A percentile compares a stretch with the other conserved stretches of the same genome.
These are phyloP conservation scores for Siniperca knerii DNA, from an alignment of 2,113 vertebrate genomes.

Conservation along the genomic window DNA sequence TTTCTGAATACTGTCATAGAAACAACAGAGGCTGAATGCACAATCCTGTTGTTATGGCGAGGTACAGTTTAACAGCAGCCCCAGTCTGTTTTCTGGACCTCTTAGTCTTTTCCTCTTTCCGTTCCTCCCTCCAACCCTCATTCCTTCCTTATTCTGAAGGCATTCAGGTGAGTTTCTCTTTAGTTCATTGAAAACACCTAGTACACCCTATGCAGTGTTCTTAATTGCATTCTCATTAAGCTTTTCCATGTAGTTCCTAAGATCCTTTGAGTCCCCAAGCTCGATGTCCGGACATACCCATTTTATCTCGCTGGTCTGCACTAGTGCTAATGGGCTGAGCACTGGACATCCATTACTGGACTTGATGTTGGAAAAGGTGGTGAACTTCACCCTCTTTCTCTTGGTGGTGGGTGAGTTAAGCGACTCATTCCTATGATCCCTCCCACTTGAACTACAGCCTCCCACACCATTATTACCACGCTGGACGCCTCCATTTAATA, in stretches of 20 bases:
- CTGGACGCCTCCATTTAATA: conserved; percentile 86
- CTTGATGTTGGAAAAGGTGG: conserved; percentile 91
- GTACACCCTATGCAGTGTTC: conserved; percentile 77
- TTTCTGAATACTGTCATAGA: conserved; percentile 66
- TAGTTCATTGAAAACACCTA: conserved; percentile 67
- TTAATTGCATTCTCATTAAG: conserved; percentile 88
- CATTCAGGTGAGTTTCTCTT: conserved; percentile 87
- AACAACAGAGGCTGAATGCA: conserved; percentile 67
- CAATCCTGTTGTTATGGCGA: conserved; percentile 65
- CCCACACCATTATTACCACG: conserved; percentile 54
- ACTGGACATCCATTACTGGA: conserved; percentile 87
- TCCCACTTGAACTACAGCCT: conserved; percentile 74
- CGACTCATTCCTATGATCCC: conserved; percentile 84
- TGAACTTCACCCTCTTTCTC: conserved; percentile 95
- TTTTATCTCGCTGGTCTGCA: conserved; percentile 90
- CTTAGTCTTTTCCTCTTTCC: conserved; percentile 9
- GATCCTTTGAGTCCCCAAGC: conserved; percentile 88
- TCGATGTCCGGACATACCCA: conserved; percentile 93
- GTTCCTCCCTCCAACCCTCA: conserved; percentile 12
- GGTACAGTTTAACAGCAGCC: conserved; percentile 58
- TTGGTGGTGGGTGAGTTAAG: conserved; percentile 89
- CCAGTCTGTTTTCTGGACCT: conserved; percentile 39
- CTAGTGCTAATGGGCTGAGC: conserved; percentile 87
- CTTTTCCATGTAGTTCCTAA: conserved; percentile 90
- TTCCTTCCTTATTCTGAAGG: conserved; percentile 84